A percentile compares a stretch with the other conserved stretches of the same genome.
Conservation (phyloP, 2,113 vertebrate species). For the Pontoporia blainvillei region DNA sequence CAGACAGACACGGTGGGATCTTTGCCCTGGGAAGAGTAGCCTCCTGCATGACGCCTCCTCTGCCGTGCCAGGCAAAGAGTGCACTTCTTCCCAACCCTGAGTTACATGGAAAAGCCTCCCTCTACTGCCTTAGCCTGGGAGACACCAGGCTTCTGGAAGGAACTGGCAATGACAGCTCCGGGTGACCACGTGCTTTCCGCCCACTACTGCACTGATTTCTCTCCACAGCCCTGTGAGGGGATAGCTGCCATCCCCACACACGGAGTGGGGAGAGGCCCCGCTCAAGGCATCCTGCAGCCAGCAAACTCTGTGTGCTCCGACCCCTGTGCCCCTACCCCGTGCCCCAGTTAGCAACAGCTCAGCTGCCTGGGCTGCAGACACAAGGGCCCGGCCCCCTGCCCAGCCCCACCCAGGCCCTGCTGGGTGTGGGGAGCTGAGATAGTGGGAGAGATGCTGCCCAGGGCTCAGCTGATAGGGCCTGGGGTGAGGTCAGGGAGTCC, state of each 20-base stretch:
- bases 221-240: background rate
- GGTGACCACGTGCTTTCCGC: fast-evolving
- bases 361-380: background rate
- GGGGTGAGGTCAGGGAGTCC: background rate
- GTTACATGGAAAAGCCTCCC: background rate
- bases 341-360: background rate
- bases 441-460: background rate
- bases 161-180: background rate
- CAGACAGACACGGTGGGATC: background rate
- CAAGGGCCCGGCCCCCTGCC: background rate
- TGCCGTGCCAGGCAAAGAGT: background rate
- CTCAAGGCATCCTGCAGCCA: background rate
- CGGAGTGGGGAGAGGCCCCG: too few relatives aligned
- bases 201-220: background rate
- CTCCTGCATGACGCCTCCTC: background rate
- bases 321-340: background rate
- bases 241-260: background rate
- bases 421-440: slow-evolving; percentile 20
- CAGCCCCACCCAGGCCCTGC: background rate
- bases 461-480: background rate
- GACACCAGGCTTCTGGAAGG: background rate
- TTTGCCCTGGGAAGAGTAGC: background rate
- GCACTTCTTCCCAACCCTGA: background rate
- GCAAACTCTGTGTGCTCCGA: background rate
- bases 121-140: background rate